A percentile compares a stretch with the other conserved stretches of the same genome.
Conservation (phyloP, 37 sponge, comb jelly and placozoan species). For the Crambe crambe region DNA sequence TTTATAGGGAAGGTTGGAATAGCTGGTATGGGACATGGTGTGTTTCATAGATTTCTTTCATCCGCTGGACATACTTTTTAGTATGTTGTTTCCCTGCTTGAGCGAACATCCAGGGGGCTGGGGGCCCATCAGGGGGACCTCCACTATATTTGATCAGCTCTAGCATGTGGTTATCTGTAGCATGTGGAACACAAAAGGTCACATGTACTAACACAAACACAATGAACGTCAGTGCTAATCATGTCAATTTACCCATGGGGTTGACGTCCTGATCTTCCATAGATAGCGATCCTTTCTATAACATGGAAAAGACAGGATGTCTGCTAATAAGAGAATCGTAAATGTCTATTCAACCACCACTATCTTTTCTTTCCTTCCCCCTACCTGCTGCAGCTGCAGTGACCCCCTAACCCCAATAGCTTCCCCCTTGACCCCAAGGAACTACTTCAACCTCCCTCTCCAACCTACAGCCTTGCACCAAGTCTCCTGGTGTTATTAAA, state of each 20-base stretch:
- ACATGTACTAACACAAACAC: background rate
- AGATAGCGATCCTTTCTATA: conserved; percentile 46
- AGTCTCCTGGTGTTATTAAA: background rate
- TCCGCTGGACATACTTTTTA: conserved; percentile 41
- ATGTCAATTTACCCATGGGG: conserved; percentile 29
- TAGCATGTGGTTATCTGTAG: conserved; percentile 44
- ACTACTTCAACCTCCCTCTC: too few relatives aligned
- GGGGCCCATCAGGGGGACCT: conserved; percentile 23
- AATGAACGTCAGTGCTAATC: background rate
- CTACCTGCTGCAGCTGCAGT: too few relatives aligned
- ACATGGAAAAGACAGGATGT: background rate
- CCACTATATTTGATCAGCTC: conserved; percentile 31
- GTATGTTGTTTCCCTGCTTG: conserved; percentile 64
- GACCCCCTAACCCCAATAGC: too few relatives aligned
- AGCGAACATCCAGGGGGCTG: conserved; percentile 73
- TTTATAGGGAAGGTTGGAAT: too few relatives aligned
- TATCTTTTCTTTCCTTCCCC: too few relatives aligned
- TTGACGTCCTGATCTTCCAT: conserved; percentile 40
- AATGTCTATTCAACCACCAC: too few relatives aligned
- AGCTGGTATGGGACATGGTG: too few relatives aligned
- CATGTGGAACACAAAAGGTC: background rate
- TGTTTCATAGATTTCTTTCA: too few relatives aligned
- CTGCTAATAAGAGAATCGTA: too few relatives aligned
- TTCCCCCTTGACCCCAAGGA: background rate
- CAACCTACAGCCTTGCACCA: too few relatives aligned